Percentiles rank a stretch among this genome's conserved stretches.
phyloP scores from a whole-genome alignment of 1,140 invertebrate species.

The Pachyrhynchus sulphureomaculatus region DNA sequence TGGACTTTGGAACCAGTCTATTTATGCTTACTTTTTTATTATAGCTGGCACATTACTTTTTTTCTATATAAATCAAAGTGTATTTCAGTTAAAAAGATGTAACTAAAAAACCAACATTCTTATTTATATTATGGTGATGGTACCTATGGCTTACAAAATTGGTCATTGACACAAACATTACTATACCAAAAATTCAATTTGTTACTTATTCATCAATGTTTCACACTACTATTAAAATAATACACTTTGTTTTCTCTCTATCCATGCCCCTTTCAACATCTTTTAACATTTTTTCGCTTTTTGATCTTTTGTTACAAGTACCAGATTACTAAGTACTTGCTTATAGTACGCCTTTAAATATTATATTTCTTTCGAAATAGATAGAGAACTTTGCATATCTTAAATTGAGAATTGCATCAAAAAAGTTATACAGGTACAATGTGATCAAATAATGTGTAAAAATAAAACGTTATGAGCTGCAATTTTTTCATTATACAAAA shows the following conservation, averaged over 20 bases:
- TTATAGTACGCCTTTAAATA: neutral
- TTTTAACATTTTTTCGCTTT: conserved; percentile 1
- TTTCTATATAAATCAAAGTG: conserved; percentile 12
- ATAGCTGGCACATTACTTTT: neutral
- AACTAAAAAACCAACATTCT: neutral
- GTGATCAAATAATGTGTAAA: too few species aligned
- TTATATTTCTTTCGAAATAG: too few species aligned
- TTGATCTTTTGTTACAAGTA: conserved; percentile 24
- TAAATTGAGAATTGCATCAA: too few species aligned
- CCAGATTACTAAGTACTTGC: conserved; percentile 35
- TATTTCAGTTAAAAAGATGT: neutral
- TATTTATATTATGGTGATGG: neutral
- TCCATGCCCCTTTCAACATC: neutral
- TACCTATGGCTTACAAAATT: neutral
- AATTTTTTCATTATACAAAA: too few species aligned
- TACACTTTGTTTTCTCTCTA: conserved; percentile 21
- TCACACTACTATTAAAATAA: conserved; percentile 6
- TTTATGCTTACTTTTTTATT: conserved; percentile 14
- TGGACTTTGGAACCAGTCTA: neutral
- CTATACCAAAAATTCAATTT: conserved; percentile 1
- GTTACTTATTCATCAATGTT: neutral
- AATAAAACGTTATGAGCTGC: too few species aligned
- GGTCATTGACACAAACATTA: neutral
- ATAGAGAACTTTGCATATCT: too few species aligned
- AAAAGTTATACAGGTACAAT: too few species aligned